Evolutionary conservation across 1,140 invertebrate genomes (phyloP), one percentile per base, ranked within the genome.

Genomic region (Trichonephila clavata): DNA sequence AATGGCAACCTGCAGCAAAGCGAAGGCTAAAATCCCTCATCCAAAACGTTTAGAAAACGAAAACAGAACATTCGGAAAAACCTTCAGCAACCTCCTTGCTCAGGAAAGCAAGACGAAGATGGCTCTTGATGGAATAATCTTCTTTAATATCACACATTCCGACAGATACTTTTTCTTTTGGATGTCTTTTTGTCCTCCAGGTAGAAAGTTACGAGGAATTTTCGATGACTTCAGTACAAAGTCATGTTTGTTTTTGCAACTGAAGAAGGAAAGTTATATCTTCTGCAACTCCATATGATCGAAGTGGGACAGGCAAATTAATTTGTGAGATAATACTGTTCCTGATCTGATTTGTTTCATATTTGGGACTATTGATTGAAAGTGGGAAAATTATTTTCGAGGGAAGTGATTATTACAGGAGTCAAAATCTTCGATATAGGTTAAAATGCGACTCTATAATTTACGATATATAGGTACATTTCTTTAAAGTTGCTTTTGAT

Each of bases 21-120:
- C 50, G 50, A 50, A 50, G 50, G 50, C 50, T 50, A 50, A 50
- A 86, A 63, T 57, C 60, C 7, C 50, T 86, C 84, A 63, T 39
- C 60, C 84, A 32, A 39, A 20, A 86, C 84, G 84, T 86, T 86
- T 86, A 60, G 84, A 86, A 86, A 86, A 86, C 24, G 84, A 86
- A 86, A 86, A 86, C 84, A 86, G 57, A 60, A 63, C 57, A 86
- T 57, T 63, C 60, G 24, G 20, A 16, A 86, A 21, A 63, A 71
- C n/a, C 68, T 71, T 18, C 57, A 50, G 50, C 27, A 86, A 63
- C 84, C 84, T 86, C 27, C 13, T 86, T 86, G 84, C 60, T 86
- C 84, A 86, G 1, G 59, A 32, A 63, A 13, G 59, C 32, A 86
- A 27, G 63, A 59, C n/a, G 61, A 39, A n/a, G 43, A 57, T n/a